Percentiles rank a stretch among this genome's conserved stretches.
Conservation (phyloP, 2,888 invertebrate species). For the Drosophila siamana region DNA sequence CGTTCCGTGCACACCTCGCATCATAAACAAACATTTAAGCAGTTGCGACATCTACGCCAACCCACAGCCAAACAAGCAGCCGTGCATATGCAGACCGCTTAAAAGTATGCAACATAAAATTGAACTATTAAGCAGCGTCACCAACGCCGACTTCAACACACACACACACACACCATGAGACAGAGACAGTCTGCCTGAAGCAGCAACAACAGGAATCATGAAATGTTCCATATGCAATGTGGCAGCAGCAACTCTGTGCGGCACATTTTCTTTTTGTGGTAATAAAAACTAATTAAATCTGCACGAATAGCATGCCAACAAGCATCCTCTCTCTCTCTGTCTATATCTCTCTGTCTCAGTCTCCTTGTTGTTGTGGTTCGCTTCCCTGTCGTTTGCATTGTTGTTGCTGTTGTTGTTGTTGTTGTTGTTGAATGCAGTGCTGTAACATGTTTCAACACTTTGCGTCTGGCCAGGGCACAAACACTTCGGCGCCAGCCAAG, state of each 20-base stretch:
- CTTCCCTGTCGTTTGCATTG: too few relatives aligned
- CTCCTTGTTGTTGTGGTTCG: slow-evolving; percentile 4
- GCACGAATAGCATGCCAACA: slow-evolving; percentile 60
- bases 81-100: slow-evolving; percentile 26
- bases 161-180: too few relatives aligned
- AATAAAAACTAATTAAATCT: slow-evolving; percentile 65
- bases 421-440: slow-evolving; percentile 20
- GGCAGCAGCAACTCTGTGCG: slow-evolving; percentile 29
- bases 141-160: slow-evolving; percentile 21
- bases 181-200: slow-evolving; percentile 18
- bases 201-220: slow-evolving; percentile 11
- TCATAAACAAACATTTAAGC: slow-evolving; percentile 38
- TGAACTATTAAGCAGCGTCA: slow-evolving; percentile 55
- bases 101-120: slow-evolving; percentile 58
- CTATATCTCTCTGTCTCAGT: background rate
- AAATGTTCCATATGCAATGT: slow-evolving; percentile 21
- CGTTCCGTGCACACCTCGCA: slow-evolving; percentile 7
- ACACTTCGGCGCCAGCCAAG: slow-evolving; percentile 36
- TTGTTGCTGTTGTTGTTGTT: slow-evolving; percentile 4
- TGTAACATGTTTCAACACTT: slow-evolving; percentile 78
- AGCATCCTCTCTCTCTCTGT: slow-evolving; percentile 10
- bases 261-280: slow-evolving; percentile 46
- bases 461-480: slow-evolving; percentile 57
- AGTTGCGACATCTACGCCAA: slow-evolving; percentile 16
- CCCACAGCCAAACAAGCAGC: background rate